A percentile compares a stretch with the other conserved stretches of the same genome.
Conservation (phyloP, 2,888 invertebrate genomes). For the Belgica antarctica region DNA sequence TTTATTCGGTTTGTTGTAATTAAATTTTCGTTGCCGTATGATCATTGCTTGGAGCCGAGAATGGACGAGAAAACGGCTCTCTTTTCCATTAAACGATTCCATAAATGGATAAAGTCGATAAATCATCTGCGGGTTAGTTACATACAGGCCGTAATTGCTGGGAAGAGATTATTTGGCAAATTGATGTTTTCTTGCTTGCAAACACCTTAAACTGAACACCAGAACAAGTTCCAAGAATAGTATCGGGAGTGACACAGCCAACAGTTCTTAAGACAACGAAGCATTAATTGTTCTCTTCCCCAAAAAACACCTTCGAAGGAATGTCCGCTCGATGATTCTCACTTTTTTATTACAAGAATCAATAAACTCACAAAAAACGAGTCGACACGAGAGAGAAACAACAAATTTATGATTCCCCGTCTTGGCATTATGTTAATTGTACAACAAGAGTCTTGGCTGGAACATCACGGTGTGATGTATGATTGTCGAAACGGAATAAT, state of each 20-base stretch:
- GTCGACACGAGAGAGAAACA: too few relatives aligned
- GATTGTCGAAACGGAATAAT: constrained; percentile 10
- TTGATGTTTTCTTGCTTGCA: too few relatives aligned
- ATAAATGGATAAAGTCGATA: constrained; percentile 31
- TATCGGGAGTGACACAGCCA: too few relatives aligned
- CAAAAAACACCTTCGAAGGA: neutral
- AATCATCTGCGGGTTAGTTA: constrained; percentile 30
- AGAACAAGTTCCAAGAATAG: too few relatives aligned
- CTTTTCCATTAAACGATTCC: constrained; percentile 24
- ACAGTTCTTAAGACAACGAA: neutral
- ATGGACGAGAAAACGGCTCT: constrained; percentile 15
- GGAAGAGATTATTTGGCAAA: neutral
- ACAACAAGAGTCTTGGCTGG: neutral
- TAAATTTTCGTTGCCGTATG: constrained; percentile 19
- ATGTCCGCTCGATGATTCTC: constrained; percentile 18
- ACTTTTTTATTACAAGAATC: neutral
- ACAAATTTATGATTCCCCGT: constrained; percentile 38
- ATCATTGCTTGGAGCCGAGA: too few relatives aligned
- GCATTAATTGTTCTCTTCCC: constrained; percentile 13
- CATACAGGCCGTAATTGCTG: constrained; percentile 10
- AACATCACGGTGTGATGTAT: constrained; percentile 43
- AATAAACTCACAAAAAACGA: constrained; percentile 36
- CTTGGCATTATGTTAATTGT: constrained; percentile 38
- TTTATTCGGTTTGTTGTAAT: constrained; percentile 18
- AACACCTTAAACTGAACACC: neutral